phyloP scores from a whole-genome alignment of 2,113 vertebrate genomes.

The Antennarius striatus region DNA sequence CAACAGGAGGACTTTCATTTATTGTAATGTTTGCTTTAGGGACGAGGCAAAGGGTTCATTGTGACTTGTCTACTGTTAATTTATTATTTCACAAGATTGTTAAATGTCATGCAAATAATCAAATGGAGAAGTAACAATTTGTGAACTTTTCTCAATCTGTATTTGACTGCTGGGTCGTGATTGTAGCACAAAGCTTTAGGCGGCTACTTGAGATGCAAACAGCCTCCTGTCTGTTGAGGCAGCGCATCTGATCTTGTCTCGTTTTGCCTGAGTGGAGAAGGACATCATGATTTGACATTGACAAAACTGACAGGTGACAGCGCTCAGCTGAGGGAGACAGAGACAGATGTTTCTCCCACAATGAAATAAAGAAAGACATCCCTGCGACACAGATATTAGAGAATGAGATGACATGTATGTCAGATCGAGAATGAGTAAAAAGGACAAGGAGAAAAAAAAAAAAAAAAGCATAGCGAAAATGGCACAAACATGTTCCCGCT shows the following conservation, averaged over 20 bases:
- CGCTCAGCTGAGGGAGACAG: conserved; percentile 14
- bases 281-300: conserved; percentile 9
- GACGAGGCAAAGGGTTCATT: background rate
- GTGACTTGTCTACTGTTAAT: background rate
- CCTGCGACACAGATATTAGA: conserved; percentile 1
- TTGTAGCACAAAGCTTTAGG: background rate
- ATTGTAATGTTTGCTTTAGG: too few species aligned
- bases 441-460: background rate
- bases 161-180: background rate
- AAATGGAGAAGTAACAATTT: background rate
- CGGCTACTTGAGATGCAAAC: conserved; percentile 47
- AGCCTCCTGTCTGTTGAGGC: conserved; percentile 22
- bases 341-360: background rate
- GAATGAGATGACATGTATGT: background rate
- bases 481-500: too few species aligned
- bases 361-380: background rate
- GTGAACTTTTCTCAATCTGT: background rate
- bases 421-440: background rate
- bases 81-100: background rate
- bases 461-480: background rate
- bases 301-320: conserved; percentile 39
- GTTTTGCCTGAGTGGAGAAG: conserved; percentile 17
- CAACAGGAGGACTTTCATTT: too few species aligned
- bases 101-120: too few species aligned
- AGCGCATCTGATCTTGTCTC: conserved; percentile 36